Base-by-base conservation (phyloP, 2,888 invertebrate species). In the Dynastes grantii region DNA sequence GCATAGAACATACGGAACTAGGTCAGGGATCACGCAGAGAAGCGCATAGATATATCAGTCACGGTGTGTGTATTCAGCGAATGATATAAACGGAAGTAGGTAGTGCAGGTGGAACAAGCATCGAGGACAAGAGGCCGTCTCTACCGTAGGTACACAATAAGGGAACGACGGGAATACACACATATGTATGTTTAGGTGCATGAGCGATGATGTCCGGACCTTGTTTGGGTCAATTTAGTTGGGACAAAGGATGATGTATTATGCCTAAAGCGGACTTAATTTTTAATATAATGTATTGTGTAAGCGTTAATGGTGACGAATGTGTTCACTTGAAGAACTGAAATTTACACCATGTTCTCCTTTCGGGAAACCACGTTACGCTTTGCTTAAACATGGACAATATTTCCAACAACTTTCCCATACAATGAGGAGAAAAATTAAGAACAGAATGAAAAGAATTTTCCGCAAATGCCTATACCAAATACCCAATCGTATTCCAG, bases 171-270 rank as follows among this genome's bases (percentile, higher is more conserved):
- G 53, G 53, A 53, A 53, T 53, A 53, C 16, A n/a, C 53, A 53
- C 53, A 53, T 53, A 53, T 53, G 53, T 53, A 53, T 16, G 53
- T 53, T 53, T n/a, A 16, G 6, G 53, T 53, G 16, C 65, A 40
- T 65, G 65, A 65, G 40, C 37, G 65, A 65, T 65, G 65, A 40
- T 40, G 40, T 65, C 65, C 65, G 65, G 65, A 40, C 37, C 40
- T 65, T 16, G 65, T 65, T 53, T 65, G 9, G 40, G 37, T 65
- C 65, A 65, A 65, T 65, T 65, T 65, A 53, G 16, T 53, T 16
- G 53, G n/a, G 53, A 53, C 16, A 53, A 53, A 16, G 16, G 53
- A n/a, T 53, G 53, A 53, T 53, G 16, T 53, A 53, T 16, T n/a
- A 53, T 6, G n/a, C 0, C n/a, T n/a, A 0, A 53, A 53, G 13